phyloP scores from a whole-genome alignment of 2,797 vertebrate genomes.

The Alfaro cultratus region DNA sequence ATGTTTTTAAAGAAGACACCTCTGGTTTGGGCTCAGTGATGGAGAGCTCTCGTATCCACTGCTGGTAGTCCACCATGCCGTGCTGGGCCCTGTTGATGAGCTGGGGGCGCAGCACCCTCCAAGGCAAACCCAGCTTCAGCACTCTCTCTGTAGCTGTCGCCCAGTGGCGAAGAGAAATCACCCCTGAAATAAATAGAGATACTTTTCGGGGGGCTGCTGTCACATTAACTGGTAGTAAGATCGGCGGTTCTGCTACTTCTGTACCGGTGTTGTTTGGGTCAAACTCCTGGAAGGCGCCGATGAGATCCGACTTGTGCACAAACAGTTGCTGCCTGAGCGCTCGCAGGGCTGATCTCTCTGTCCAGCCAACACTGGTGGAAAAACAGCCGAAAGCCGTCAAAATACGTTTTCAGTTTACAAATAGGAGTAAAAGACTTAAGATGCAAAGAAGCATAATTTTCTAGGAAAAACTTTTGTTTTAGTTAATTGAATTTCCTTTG shows the following conservation, averaged over 20 bases:
- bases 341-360: conserved; percentile 90
- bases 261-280: conserved; percentile 84
- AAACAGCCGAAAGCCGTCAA: not conserved
- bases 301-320: conserved; percentile 88
- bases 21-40: conserved; percentile 83
- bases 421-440: not conserved
- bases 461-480: not conserved
- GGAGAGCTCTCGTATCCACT: conserved; percentile 88
- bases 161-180: conserved; percentile 87
- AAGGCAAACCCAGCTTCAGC: conserved; percentile 87
- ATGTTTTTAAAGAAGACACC: conserved; percentile 25
- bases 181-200: conserved; percentile 69
- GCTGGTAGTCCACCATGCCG: conserved; percentile 83
- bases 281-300: conserved; percentile 81
- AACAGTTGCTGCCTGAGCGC: conserved; percentile 88
- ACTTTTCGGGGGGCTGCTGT: not conserved
- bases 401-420: not conserved
- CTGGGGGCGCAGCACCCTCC: conserved; percentile 89
- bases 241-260: too few species aligned
- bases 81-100: conserved; percentile 75
- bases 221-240: not conserved
- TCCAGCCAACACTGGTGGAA: conserved; percentile 84
- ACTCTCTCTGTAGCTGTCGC: conserved; percentile 85
- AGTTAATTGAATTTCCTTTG: not conserved
- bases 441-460: not conserved